Base-by-base conservation (phyloP, 2,888 invertebrate species). In the Griposia aprilina region DNA sequence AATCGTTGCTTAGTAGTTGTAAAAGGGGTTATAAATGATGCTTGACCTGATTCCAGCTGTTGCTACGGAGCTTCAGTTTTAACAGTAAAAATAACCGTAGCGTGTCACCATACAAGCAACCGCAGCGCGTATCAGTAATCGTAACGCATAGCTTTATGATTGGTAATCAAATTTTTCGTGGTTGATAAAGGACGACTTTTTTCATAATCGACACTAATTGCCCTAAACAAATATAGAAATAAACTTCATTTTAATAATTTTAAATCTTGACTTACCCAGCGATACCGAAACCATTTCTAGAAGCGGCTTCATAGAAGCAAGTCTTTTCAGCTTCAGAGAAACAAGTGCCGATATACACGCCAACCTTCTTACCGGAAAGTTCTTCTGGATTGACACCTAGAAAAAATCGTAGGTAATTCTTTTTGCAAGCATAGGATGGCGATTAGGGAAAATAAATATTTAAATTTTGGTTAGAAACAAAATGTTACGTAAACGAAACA, bases 271-370 rank as follows among this genome's bases (percentile, higher is more conserved):
- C 85, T 85, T 89, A 94, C 95, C 95, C 95, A 15, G 93, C 88
- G 59, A 95, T 90, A 67, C 93, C 93, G 30, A 92, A 91, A 8
- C 93, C 94, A 3, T 80, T 86, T 74, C 82, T 87, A 3, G 80
- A 60, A 23, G 74, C 85, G 17, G 84, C 80, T 0, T 87, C 88
- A 73, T 93, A 93, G 76, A 93, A 93, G 89, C 96, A 95, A 23
- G 96, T 96, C 78, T 97, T 97, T 87, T 97, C 97, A 11, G 97
- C 96, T 91, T 98, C 98, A 0, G 97, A 97, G 66, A 97, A 97
- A 86, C 97, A 97, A 67, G 97, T 82, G 5, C 93, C 95, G 2
- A 94, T 86, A 78, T 91, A 96, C 3, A 95, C 95, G 0, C 93
- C 97, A 0, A 97, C 96, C 85, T 97, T 97, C 65, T 96, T 97